Conservation (phyloP, 2,113 vertebrate genomes). For the Halichoeres trimaculatus region DNA sequence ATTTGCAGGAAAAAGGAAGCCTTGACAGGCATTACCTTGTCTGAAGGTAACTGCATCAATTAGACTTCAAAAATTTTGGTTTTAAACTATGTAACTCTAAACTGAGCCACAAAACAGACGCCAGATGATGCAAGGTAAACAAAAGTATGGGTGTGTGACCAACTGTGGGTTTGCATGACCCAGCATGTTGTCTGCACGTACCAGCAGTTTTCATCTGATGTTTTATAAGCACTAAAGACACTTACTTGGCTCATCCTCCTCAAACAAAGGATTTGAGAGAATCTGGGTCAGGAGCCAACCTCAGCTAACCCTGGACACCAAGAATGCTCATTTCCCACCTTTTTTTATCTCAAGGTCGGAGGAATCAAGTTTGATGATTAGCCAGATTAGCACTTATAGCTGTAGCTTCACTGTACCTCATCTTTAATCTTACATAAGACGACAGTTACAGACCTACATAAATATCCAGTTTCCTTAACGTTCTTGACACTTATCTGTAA, state of each 20-base stretch:
- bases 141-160: not conserved
- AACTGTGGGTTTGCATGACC: not conserved
- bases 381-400: not conserved
- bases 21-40: not conserved
- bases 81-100: not conserved
- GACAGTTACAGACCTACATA: not conserved
- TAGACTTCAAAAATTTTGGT: not conserved
- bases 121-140: not conserved
- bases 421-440: not conserved
- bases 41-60: no score
- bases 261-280: not conserved
- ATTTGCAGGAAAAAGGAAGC: not conserved
- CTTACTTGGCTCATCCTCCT: no score
- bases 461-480: not conserved
- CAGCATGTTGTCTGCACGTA: not conserved
- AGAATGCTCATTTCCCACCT: no score
- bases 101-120: not conserved
- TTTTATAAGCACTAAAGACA: no score
- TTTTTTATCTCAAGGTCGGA: fast-evolving
- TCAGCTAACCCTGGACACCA: constrained; percentile 3
- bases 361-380: not conserved
- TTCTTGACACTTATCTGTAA: not conserved
- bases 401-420: not conserved
- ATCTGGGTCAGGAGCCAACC: not conserved
- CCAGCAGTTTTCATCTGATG: no score